phyloP scores from a whole-genome alignment of 2,888 invertebrate species.

The Gortyna flavago region DNA sequence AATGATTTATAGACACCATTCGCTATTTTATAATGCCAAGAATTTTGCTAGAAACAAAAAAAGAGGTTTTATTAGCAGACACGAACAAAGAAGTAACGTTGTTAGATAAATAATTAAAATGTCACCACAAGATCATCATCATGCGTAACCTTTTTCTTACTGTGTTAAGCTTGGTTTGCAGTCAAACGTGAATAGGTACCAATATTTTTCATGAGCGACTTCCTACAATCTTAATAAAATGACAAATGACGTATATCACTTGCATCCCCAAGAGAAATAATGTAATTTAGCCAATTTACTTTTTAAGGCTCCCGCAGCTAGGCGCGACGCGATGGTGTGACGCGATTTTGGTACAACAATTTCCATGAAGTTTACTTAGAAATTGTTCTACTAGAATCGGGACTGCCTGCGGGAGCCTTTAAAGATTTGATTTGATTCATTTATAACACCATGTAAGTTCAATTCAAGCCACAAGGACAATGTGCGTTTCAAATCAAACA shows the following conservation, averaged over 20 bases:
- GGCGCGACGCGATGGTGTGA: too few relatives aligned
- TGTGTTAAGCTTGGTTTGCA: neutral
- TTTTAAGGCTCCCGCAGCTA: too few relatives aligned
- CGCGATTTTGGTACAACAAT: too few relatives aligned
- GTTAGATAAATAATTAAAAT: neutral
- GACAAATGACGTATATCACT: neutral
- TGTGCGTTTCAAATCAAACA: slow-evolving; percentile 23
- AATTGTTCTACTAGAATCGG: too few relatives aligned
- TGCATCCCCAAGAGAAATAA: neutral
- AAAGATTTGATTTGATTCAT: neutral
- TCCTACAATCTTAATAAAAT: too few relatives aligned
- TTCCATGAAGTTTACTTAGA: too few relatives aligned
- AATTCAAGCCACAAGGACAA: slow-evolving; percentile 19
- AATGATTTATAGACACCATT: slow-evolving; percentile 31
- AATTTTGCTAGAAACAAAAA: neutral
- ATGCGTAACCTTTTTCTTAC: neutral
- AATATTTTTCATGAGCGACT: neutral
- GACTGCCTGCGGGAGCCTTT: too few relatives aligned
- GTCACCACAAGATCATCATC: neutral
- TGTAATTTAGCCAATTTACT: neutral
- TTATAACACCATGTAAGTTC: slow-evolving; percentile 5
- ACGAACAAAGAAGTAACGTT: neutral
- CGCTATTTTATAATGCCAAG: slow-evolving; percentile 15
- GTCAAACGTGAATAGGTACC: neutral
- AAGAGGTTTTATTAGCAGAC: neutral